Evolutionary conservation across 2,797 vertebrate genomes (phyloP).

Genomic region (Neosilurus mollespiculum): DNA sequence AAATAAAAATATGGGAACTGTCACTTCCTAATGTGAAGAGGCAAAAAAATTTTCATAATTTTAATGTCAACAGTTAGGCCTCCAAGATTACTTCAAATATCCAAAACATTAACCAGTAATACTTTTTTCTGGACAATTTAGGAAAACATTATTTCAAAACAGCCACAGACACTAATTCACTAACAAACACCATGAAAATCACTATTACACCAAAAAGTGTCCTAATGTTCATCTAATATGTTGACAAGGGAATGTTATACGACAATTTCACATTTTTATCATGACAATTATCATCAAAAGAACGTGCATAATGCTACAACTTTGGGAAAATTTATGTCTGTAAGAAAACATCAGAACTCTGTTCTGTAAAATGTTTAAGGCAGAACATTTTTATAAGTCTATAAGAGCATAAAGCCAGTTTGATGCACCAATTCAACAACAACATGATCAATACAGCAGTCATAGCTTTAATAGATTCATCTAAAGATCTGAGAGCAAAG

Average conservation of each 20-base stretch:
- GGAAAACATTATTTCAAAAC: neutral
- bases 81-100: neutral
- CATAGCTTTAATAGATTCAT: too few relatives aligned
- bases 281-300: neutral
- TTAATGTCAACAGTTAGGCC: neutral
- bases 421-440: neutral
- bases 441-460: neutral
- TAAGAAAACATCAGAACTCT: neutral
- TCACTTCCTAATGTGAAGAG: slow-evolving; percentile 4
- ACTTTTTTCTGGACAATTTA: neutral
- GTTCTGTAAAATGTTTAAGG: neutral
- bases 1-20: neutral
- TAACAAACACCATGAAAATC: neutral
- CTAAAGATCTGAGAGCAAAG: neutral
- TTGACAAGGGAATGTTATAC: neutral
- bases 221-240: neutral
- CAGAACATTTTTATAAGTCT: neutral
- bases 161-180: neutral
- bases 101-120: neutral
- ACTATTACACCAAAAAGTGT: neutral
- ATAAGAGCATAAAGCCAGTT: neutral
- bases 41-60: neutral
- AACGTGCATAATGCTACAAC: neutral
- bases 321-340: neutral
- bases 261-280: neutral